Percentiles rank a stretch among this genome's conserved stretches.
Evolutionary conservation across 2,113 vertebrate species (phyloP).

Genomic region (Heterochromis multidens): DNA sequence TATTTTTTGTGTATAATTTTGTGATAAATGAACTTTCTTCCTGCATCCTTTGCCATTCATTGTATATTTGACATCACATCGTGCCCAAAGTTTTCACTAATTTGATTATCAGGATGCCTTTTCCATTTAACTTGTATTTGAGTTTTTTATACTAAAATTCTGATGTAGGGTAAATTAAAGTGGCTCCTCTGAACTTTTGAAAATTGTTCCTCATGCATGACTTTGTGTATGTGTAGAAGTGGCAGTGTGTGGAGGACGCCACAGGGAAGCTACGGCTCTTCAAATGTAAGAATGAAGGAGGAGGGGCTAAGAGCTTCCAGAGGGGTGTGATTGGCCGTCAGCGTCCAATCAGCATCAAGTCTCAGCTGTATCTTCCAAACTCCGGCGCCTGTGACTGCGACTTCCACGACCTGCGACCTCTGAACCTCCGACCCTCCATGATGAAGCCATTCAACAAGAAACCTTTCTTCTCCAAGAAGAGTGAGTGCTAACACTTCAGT

Average conservation of each 20-base stretch:
- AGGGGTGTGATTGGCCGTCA: constrained; percentile 58
- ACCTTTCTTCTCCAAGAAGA: constrained; percentile 86
- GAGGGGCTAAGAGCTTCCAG: background rate
- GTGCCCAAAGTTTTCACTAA: background rate
- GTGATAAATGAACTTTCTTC: background rate
- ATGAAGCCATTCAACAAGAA: constrained; percentile 75
- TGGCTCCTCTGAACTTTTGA: background rate
- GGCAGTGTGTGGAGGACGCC: constrained; percentile 94
- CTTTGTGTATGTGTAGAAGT: constrained; percentile 78
- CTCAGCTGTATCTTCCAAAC: constrained; percentile 75
- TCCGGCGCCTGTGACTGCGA: constrained; percentile 80
- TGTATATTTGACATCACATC: background rate
- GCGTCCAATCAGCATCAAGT: constrained; percentile 78
- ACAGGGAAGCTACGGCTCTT: constrained; percentile 87
- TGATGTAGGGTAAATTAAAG: background rate
- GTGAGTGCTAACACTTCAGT: constrained; percentile 66
- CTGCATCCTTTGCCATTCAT: background rate
- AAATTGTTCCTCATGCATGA: fast-evolving
- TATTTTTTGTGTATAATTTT: background rate
- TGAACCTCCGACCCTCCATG: constrained; percentile 7
- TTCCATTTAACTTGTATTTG: background rate
- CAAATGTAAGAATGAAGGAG: constrained; percentile 84
- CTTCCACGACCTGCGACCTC: constrained; percentile 51
- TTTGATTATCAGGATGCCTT: background rate
- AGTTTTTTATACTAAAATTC: fast-evolving